Base-by-base conservation (phyloP, 2,888 invertebrate genomes). In the Ametastegia equiseti region DNA sequence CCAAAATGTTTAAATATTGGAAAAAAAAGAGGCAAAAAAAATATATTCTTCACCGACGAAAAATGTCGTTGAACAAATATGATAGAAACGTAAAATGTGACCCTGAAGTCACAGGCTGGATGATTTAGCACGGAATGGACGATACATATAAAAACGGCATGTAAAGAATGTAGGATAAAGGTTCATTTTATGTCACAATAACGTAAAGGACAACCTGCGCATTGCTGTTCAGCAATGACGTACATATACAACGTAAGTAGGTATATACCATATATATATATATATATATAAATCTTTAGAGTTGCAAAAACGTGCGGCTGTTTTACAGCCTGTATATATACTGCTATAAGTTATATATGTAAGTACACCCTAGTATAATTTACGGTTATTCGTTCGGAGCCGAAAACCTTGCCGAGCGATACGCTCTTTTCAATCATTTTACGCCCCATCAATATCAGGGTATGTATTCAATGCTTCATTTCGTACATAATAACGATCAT, bases 231-330 rank as follows among this genome's bases (percentile, higher is more conserved):
- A 15, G 5, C 15, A 54, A 5, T 13, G 23, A 60, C 1, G 54
- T 23, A 54, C 3, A 9, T 23, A 19, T n/a, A n/a, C n/a, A n/a
- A n/a, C 5, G 19, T 50, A 57, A 5, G 54, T 60, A 60, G 27
- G 30, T 57, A 57, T 27, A 27, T 11, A 15, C 3, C 27, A 33
- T 33, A 65, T 30, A 19, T 65, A n/a, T 19, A 9, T 27, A 65
- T n/a, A 36, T 39, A 39, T 39, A 67, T 9, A 71, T 47, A 71
- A 71, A 71, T 71, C 71, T 71, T 71, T 71, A 71, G 27, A 45
- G 42, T 36, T 42, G 45, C 42, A 45, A 42, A 45, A 71, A 60
- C 30, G 60, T 60, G 30, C 27, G 36, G 27, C 39, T 42, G 47
- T 42, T 71, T 71, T 71, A 71, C 71, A 47, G 30, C 45, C 71